Base-by-base conservation (phyloP, 2,888 invertebrate species). In the Hypercompe scribonia region DNA sequence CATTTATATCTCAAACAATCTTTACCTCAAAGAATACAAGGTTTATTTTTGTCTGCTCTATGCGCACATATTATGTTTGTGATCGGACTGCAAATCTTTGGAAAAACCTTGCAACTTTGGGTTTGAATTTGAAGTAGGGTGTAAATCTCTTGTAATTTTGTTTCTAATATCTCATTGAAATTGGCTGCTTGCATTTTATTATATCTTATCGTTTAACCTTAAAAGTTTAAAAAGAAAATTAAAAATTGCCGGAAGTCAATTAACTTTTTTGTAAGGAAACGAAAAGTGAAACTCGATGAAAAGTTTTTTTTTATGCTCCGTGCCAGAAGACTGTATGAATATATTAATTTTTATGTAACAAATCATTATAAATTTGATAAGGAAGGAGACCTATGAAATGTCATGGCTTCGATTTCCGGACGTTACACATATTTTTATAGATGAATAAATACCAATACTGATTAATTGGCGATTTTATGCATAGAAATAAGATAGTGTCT, bases 51-150 rank as follows among this genome's bases (percentile, higher is more conserved):
- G 50, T 31, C 0, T 71, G 69, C 13, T 21, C 3, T 3, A 58
- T 46, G 18, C 24, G 3, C 21, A 33, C 8, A 2, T 36, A 21
- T n/a, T 42, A 71, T 72, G 63, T 73, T 82, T 65, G 76, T 36
- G 33, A 75, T 61, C 63, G 18, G 3, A 36, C n/a, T 84, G 84
- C 81, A 83, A 82, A 82, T 81, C 82, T 82, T 81, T 77, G 3
- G 31, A 75, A 84, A 80, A 84, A 79, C 74, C 77, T 84, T 80
- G 82, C 83, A 84, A 77, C 71, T 73, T 77, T 74, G 66, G 69
- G 75, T 77, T 83, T 76, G 67, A 77, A 82, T 82, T 72, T 66
- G 66, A 76, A 80, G 69, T 68, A 61, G 74, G 72, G 71, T 70
- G 65, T 73, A 77, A 77, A 79, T 84, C 81, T 61, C 65, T 66